A percentile compares a stretch with the other conserved stretches of the same genome.
These are phyloP conservation scores for Harpagoxenus sublaevis DNA, from an alignment of 2,888 invertebrate species.

Conservation along the genomic window DNA sequence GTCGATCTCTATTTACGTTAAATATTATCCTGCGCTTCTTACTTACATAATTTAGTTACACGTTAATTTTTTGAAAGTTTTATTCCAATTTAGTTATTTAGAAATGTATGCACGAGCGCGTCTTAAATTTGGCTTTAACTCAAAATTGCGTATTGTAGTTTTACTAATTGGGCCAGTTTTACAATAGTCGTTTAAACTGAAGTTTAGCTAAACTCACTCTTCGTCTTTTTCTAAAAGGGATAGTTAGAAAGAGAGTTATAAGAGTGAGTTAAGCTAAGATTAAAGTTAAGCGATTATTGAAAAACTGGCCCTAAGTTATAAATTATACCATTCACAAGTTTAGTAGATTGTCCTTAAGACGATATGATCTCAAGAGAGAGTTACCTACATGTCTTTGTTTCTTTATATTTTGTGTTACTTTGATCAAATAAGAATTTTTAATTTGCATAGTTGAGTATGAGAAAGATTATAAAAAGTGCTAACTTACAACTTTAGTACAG, in stretches of 20 bases:
- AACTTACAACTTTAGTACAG: not conserved
- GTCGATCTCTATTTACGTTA: not conserved
- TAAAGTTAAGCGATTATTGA: no score
- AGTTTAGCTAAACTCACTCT: no score
- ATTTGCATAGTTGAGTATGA: constrained; percentile 1
- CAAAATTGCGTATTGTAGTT: not conserved
- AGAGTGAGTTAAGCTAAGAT: no score
- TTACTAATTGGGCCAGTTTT: not conserved
- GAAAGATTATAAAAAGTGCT: not conserved
- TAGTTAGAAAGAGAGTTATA: no score
- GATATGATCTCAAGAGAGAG: not conserved
- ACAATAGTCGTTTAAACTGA: no score
- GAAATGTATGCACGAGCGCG: not conserved
- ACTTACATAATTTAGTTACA: constrained; percentile 1
- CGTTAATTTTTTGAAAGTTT: not conserved
- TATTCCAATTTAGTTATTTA: not conserved
- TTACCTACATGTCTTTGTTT: not conserved
- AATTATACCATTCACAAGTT: constrained; percentile 12
- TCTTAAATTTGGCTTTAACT: not conserved
- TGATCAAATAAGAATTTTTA: not conserved
- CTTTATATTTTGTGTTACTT: not conserved
- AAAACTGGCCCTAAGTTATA: not conserved
- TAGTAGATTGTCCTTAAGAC: not conserved
- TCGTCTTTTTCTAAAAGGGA: no score
- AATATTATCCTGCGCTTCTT: not conserved